Base-by-base conservation (phyloP, 2,797 vertebrate species). In the Thamnophis elegans region DNA sequence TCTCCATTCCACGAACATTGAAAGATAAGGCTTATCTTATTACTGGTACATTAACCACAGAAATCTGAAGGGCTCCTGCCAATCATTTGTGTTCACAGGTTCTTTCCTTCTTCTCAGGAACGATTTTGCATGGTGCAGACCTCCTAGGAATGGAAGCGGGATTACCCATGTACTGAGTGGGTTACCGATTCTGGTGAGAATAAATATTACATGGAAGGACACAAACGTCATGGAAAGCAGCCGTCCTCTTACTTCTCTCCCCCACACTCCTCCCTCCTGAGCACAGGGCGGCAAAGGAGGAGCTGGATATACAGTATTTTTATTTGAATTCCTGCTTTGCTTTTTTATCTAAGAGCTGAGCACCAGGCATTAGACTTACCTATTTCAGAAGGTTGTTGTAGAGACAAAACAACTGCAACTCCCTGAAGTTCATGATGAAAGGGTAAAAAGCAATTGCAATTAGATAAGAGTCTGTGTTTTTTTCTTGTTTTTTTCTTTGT, bases 21-120 rank as follows among this genome's bases (percentile, higher is more conserved):
- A 97, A 97, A 98, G 99, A 99, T 99, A 99, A 99, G 98, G 96
- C 98, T 98, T 99, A 99, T 99, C 98, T 99, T 98, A 98, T 98
- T 98, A 98, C 98, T 98, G 98, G 98, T 98, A 98, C 98, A 98
- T 99, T 99, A 99, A 98, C 98, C 98, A 96, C 96, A 85, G 94
- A 96, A 97, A 98, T 98, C 98, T 98, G 96, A 98, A 97, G 92
- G 97, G 97, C 98, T 97, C 95, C 97, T 97, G 98, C 97, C 97
- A 98, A 97, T 98, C 98, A 96, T 32, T 5, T 91, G 60, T 13
- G 91, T 93, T 93, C 93, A 94, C 95, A 89, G n/a, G 88, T 93
- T 94, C 89, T 93, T 92, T 85, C 5, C 92, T 89, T 65, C 82
- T 91, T 92, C 92, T 94, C 94, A 60, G 87, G 94, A 96, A 93